phyloP scores from a whole-genome alignment of 2,113 vertebrate species.

The Bucco capensis region DNA sequence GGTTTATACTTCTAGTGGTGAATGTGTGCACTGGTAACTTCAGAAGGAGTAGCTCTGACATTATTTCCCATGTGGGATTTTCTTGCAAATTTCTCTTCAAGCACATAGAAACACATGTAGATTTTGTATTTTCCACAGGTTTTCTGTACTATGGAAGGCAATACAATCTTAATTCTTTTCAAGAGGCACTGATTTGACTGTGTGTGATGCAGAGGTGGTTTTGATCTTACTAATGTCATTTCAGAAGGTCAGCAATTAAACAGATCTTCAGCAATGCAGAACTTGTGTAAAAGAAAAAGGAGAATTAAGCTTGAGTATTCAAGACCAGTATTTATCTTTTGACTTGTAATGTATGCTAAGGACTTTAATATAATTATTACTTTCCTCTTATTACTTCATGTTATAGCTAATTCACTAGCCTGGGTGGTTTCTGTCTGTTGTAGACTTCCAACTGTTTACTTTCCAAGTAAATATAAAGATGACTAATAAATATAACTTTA shows the following conservation, averaged over 20 bases:
- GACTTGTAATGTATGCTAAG: background rate
- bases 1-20: background rate
- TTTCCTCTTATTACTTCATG: background rate
- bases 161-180: background rate
- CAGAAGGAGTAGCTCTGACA: background rate
- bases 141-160: background rate
- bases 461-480: background rate
- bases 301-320: background rate
- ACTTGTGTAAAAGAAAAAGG: background rate
- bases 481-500: background rate
- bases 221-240: background rate
- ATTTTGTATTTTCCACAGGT: background rate
- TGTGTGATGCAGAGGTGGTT: background rate
- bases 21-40: background rate
- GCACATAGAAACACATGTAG: background rate
- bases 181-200: background rate
- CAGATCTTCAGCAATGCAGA: background rate
- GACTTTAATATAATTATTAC: background rate
- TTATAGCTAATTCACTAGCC: background rate
- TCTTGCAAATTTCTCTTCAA: background rate
- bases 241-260: background rate
- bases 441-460: background rate
- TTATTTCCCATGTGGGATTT: conserved; percentile 11
- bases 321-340: background rate
- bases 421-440: background rate